Conservation (phyloP, 2,797 vertebrate species). For the Clangula hyemalis region DNA sequence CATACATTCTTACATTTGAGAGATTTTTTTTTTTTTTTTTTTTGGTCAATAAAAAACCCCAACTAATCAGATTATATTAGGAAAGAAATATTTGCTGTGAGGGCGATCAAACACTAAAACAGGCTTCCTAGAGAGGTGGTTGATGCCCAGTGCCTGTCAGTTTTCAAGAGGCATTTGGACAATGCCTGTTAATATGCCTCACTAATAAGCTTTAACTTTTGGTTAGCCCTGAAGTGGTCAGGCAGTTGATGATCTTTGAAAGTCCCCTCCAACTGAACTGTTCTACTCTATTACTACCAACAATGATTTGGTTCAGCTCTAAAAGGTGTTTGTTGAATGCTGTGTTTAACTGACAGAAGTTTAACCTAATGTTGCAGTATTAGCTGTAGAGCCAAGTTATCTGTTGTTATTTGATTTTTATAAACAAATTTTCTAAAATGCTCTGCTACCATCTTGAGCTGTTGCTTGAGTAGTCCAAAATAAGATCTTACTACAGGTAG, state of each 20-base stretch:
- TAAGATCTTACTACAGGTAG: not conserved
- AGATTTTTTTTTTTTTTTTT: no score
- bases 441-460: not conserved
- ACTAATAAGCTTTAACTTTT: not conserved
- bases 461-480: not conserved
- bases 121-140: not conserved
- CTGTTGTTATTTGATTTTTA: not conserved
- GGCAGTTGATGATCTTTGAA: not conserved
- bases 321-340: not conserved
- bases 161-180: not conserved
- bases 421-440: not conserved
- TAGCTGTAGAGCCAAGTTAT: not conserved
- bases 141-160: not conserved
- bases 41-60: not conserved
- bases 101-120: not conserved
- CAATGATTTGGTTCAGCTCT: not conserved
- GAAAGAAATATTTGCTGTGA: not conserved
- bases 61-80: not conserved
- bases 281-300: not conserved
- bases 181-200: not conserved
- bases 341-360: not conserved
- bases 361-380: not conserved
- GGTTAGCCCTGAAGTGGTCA: not conserved
- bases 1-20: not conserved
- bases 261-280: not conserved